These are phyloP conservation scores for Epinotia demarniana DNA, from an alignment of 2,888 invertebrate genomes.

Conservation along the genomic window DNA sequence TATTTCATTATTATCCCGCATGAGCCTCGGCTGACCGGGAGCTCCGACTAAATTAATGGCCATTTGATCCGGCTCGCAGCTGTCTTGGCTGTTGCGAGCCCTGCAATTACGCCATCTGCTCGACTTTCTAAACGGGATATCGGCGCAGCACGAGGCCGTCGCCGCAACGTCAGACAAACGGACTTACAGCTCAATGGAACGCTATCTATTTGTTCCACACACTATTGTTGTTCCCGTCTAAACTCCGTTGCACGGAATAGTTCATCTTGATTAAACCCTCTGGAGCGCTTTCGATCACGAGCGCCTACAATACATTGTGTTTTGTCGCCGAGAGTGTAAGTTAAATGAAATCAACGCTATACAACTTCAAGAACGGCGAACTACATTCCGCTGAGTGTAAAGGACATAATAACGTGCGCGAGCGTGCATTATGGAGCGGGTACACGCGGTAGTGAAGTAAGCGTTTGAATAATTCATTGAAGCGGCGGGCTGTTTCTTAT, in stretches of 20 bases:
- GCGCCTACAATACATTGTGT: conserved; percentile 10
- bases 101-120: conserved; percentile 39
- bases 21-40: not conserved
- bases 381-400: conserved; percentile 38
- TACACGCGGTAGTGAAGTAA: conserved; percentile 39
- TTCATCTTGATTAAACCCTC: conserved; percentile 34
- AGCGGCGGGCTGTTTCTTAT: conserved; percentile 38
- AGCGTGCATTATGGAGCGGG: conserved; percentile 35
- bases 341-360: conserved; percentile 29
- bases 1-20: conserved; percentile 29
- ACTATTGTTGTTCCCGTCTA: conserved; percentile 1
- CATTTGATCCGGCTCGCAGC: conserved; percentile 31
- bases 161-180: not conserved
- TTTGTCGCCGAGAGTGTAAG: conserved; percentile 1
- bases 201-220: conserved; percentile 12
- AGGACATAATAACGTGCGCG: conserved; percentile 31
- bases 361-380: conserved; percentile 22
- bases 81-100: conserved; percentile 23
- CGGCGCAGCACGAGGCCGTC: not conserved
- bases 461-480: conserved; percentile 40
- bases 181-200: not conserved
- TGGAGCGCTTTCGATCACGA: conserved; percentile 13
- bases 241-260: not conserved
- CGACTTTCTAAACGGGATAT: conserved; percentile 26
- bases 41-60: conserved; percentile 29